Conservation (phyloP, 2,797 vertebrate species). For the Philypnodon macrostomus region DNA sequence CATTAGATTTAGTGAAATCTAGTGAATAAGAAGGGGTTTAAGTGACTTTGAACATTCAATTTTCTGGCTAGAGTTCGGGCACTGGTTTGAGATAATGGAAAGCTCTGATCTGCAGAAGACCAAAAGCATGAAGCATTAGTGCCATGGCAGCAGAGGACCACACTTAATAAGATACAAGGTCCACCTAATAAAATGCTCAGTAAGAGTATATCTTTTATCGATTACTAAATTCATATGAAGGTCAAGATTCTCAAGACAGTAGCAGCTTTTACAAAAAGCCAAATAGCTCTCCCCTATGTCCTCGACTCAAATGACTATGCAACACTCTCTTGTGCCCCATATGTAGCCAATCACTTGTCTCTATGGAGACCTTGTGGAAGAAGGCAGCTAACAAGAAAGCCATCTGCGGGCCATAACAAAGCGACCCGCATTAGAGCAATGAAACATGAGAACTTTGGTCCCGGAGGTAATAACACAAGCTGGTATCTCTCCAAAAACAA, state of each 20-base stretch:
- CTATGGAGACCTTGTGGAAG: constrained; percentile 18
- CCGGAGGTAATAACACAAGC: constrained; percentile 47
- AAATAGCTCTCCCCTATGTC: background rate
- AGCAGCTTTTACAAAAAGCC: constrained; percentile 4
- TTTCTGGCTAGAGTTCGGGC: too few species aligned
- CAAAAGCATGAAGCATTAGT: too few species aligned
- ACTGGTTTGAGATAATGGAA: too few species aligned
- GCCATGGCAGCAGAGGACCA: too few species aligned
- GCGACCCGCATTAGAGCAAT: constrained; percentile 39
- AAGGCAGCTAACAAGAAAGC: constrained; percentile 32
- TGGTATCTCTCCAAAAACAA: constrained; percentile 44
- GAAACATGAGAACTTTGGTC: constrained; percentile 47
- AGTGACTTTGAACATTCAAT: too few species aligned
- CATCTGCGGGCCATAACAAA: constrained; percentile 49
- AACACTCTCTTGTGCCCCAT: background rate
- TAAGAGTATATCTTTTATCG: background rate
- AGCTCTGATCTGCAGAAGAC: too few species aligned
- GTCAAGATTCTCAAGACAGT: background rate
- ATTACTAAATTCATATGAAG: background rate
- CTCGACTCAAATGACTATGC: background rate
- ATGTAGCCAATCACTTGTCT: constrained; percentile 22
- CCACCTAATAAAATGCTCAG: too few species aligned
- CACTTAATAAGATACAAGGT: too few species aligned
- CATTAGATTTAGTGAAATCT: too few species aligned
- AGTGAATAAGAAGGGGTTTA: too few species aligned